These are phyloP conservation scores for Linnaemya tessellans DNA, from an alignment of 2,888 invertebrate genomes.

Conservation along the genomic window DNA sequence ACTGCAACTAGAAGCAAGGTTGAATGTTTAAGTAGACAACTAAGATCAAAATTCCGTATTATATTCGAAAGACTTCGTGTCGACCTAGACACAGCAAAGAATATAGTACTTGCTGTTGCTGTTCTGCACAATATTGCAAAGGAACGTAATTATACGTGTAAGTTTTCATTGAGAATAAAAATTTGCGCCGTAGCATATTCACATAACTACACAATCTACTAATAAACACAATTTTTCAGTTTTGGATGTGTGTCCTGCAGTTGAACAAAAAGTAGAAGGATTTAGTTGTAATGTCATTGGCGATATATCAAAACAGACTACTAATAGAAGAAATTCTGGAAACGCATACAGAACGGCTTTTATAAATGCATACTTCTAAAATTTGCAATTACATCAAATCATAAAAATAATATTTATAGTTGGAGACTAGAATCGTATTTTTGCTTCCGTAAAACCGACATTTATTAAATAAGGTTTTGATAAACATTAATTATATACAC, in stretches of 20 bases:
- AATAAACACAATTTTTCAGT: background rate
- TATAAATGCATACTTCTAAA: constrained; percentile 33
- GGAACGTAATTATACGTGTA: constrained; percentile 44
- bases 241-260: background rate
- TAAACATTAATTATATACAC: too few relatives aligned
- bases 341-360: constrained; percentile 7
- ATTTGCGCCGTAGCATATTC: too few relatives aligned
- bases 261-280: background rate
- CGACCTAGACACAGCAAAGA: constrained; percentile 58
- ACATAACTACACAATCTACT: too few relatives aligned
- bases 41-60: constrained; percentile 27
- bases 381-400: background rate
- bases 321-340: background rate
- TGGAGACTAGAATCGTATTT: too few relatives aligned
- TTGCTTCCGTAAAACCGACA: too few relatives aligned
- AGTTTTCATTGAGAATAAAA: background rate
- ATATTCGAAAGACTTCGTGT: constrained; percentile 57
- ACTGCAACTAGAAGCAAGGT: constrained; percentile 46
- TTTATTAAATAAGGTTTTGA: too few relatives aligned
- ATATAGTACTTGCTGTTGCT: constrained; percentile 34
- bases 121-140: constrained; percentile 52
- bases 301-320: background rate
- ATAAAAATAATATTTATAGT: too few relatives aligned
- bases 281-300: background rate
- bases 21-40: constrained; percentile 49